Evolutionary conservation across 2,797 vertebrate genomes (phyloP).

Genomic region (Pempheris klunzingeri): DNA sequence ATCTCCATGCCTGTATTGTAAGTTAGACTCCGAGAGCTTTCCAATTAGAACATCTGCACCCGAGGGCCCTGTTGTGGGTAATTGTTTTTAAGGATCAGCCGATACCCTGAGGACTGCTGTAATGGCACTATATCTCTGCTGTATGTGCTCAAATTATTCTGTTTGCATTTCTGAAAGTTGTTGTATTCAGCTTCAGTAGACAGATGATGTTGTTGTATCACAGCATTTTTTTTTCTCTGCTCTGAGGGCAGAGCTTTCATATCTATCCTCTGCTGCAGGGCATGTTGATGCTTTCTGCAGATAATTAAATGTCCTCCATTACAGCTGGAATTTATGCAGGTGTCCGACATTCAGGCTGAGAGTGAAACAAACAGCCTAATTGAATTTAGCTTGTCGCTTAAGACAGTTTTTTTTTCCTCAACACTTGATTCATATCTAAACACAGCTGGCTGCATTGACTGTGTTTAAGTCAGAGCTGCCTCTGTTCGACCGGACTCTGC

Average conservation of each 20-base stretch:
- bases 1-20: slow-evolving; percentile 28
- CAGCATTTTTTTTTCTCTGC: not conserved
- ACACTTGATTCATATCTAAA: slow-evolving; percentile 20
- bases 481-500: not conserved
- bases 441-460: slow-evolving; percentile 9
- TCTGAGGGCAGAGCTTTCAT: slow-evolving; percentile 17
- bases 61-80: slow-evolving; percentile 51
- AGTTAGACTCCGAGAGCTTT: slow-evolving; percentile 53
- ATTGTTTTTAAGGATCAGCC: slow-evolving; percentile 67
- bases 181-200: slow-evolving; percentile 26
- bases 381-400: slow-evolving; percentile 39
- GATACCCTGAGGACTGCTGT: slow-evolving; percentile 44
- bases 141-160: slow-evolving; percentile 42
- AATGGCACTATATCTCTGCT: slow-evolving; percentile 39
- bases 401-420: slow-evolving; percentile 6
- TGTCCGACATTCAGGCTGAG: slow-evolving; percentile 37
- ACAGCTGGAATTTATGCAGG: slow-evolving; percentile 33
- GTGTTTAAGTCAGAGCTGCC: slow-evolving; percentile 7
- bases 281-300: slow-evolving; percentile 18
- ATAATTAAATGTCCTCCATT: slow-evolving; percentile 62
- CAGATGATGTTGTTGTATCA: slow-evolving; percentile 29
- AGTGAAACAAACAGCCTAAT: slow-evolving; percentile 53
- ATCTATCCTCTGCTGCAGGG: slow-evolving; percentile 30
- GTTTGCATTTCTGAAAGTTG: slow-evolving; percentile 49
- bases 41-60: slow-evolving; percentile 60